A percentile compares a stretch with the other conserved stretches of the same genome.
These are phyloP conservation scores for Eubasilissa splendida DNA, from an alignment of 2,888 invertebrate genomes.

Conservation along the genomic window DNA sequence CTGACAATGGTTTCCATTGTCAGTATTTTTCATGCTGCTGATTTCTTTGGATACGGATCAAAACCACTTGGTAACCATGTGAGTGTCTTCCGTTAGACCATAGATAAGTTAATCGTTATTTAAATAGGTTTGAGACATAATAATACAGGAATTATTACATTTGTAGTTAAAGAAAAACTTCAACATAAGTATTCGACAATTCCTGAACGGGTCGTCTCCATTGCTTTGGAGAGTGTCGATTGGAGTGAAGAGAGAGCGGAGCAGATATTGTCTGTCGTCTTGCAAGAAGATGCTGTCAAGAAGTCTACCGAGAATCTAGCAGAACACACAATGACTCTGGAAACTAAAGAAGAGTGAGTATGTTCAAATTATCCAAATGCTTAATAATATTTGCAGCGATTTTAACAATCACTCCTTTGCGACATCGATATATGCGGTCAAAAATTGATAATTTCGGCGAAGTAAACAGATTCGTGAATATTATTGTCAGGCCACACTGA, in stretches of 20 bases:
- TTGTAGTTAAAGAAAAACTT: conserved; percentile 79
- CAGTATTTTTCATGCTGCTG: no score
- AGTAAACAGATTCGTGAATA: no score
- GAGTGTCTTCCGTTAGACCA: no score
- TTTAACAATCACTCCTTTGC: no score
- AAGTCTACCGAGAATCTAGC: conserved; percentile 63
- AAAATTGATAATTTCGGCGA: no score
- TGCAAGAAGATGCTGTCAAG: conserved; percentile 75
- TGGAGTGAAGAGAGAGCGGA: conserved; percentile 87
- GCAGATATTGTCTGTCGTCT: conserved; percentile 83
- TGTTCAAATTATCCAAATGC: background rate
- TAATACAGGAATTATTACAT: background rate
- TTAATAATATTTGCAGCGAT: no score
- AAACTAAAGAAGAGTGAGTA: conserved; percentile 56
- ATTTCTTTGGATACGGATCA: no score
- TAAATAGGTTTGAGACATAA: background rate
- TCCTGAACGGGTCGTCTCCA: conserved; percentile 85
- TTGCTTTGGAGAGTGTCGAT: conserved; percentile 91
- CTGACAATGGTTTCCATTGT: no score
- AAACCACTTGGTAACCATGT: no score
- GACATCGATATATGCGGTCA: no score
- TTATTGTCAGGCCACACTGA: no score
- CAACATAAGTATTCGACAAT: conserved; percentile 82
- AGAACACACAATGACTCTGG: conserved; percentile 55
- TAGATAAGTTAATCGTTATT: no score